Evolutionary conservation across 2,888 invertebrate genomes (phyloP).

Genomic region (Heliconius hortense): DNA sequence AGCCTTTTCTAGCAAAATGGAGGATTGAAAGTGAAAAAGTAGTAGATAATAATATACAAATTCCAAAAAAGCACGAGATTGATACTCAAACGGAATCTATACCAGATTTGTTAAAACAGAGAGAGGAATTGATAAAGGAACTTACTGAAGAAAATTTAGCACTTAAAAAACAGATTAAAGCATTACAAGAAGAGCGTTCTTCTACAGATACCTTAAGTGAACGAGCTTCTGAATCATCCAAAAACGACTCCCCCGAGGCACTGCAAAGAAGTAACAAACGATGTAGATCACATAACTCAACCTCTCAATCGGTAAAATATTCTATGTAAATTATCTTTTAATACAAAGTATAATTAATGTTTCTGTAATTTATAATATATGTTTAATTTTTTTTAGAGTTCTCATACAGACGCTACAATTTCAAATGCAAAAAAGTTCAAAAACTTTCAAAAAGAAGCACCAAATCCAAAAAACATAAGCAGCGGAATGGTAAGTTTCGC

Average conservation of each 20-base stretch:
- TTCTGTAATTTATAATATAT: background rate
- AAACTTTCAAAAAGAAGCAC: background rate
- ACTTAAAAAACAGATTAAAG: background rate
- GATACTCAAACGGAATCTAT: constrained; percentile 3
- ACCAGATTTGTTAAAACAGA: background rate
- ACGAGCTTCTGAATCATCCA: constrained; percentile 1
- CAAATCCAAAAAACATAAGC: background rate
- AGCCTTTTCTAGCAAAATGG: constrained; percentile 2
- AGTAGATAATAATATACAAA: background rate
- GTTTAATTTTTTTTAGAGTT: background rate
- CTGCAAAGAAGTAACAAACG: background rate
- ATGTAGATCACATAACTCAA: background rate
- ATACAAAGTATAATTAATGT: background rate
- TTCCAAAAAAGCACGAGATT: background rate
- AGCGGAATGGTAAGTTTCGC: background rate
- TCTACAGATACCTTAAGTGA: background rate
- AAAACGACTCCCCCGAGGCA: background rate
- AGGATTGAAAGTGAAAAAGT: background rate
- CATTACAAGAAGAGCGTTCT: background rate
- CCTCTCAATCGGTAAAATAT: background rate
- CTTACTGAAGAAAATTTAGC: constrained; percentile 2
- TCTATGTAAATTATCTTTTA: background rate
- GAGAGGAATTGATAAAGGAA: constrained; percentile 6
- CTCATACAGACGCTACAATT: background rate
- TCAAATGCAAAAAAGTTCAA: background rate